A percentile compares a stretch with the other conserved stretches of the same genome.
Conservation (phyloP, 2,797 vertebrate species). For the Thaleichthys pacificus region DNA sequence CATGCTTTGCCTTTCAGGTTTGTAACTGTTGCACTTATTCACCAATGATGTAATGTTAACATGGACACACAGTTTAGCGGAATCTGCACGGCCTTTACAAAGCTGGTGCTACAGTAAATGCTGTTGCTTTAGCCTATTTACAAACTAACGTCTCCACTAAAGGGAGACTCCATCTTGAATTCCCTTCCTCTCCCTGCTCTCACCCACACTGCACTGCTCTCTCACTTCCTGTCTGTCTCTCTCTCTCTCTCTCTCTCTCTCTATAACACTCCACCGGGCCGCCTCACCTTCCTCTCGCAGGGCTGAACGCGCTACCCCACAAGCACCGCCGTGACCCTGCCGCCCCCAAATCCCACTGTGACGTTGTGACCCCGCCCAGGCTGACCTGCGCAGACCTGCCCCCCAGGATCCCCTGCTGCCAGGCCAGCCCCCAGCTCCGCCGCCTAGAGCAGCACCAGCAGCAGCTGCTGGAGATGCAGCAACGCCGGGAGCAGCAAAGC, state of each 20-base stretch:
- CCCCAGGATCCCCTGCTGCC: conserved; percentile 53
- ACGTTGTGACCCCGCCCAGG: conserved; percentile 49
- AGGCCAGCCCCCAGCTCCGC: conserved; percentile 69
- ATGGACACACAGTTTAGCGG: neutral
- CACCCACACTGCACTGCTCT: conserved; percentile 57
- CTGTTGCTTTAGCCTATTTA: neutral
- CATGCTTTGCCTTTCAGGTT: conserved; percentile 44
- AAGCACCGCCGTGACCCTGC: conserved; percentile 55
- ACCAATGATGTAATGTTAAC: neutral
- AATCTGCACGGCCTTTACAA: neutral
- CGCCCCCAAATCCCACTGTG: conserved; percentile 57
- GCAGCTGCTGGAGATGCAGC: conserved; percentile 73
- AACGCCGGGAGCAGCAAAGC: conserved; percentile 66
- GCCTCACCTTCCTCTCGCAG: conserved; percentile 61
- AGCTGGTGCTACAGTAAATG: neutral
- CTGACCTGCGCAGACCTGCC: conserved; percentile 72
- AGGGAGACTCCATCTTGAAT: neutral
- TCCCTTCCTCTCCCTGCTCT: neutral
- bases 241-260: conserved; percentile 28
- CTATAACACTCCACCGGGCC: conserved; percentile 51
- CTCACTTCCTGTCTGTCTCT: conserved; percentile 44
- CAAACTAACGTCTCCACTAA: neutral
- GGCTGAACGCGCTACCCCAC: conserved; percentile 54
- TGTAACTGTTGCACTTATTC: conserved; percentile 1
- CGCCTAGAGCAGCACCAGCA: conserved; percentile 74